Percentiles rank a stretch among this genome's conserved stretches.
Evolutionary conservation across 2,113 vertebrate species (phyloP).

Genomic region (Phaethon lepturus): DNA sequence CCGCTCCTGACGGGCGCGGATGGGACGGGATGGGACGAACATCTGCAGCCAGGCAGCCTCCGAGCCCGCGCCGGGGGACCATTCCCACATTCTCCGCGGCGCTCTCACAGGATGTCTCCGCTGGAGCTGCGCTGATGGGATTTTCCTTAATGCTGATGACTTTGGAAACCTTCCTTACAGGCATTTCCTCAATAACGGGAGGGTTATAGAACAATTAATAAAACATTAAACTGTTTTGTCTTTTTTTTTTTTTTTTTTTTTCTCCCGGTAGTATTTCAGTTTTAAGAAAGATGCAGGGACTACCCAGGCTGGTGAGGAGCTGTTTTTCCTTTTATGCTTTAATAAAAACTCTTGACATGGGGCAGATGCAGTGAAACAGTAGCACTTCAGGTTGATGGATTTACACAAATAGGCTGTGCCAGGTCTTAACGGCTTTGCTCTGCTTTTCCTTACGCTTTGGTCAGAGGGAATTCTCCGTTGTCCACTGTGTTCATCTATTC

Average conservation of each 20-base stretch:
- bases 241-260: not conserved
- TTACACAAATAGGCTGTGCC: not conserved
- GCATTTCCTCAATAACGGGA: constrained; percentile 56
- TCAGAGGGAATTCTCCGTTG: not conserved
- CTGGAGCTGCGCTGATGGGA: constrained; percentile 37
- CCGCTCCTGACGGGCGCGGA: not conserved
- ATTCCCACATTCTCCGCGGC: constrained; percentile 24
- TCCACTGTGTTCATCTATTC: not conserved
- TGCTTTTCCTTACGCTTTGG: not conserved
- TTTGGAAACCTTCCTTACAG: constrained; percentile 53
- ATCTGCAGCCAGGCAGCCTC: constrained; percentile 39
- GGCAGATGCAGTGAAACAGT: not conserved
- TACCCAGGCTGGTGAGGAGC: not conserved
- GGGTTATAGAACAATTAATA: constrained; percentile 51
- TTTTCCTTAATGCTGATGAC: constrained; percentile 64
- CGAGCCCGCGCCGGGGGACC: not conserved
- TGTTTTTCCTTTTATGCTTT: not conserved
- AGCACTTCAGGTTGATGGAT: not conserved
- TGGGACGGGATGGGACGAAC: not conserved
- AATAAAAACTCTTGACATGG: not conserved
- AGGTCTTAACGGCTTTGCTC: not conserved
- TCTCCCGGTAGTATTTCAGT: not conserved
- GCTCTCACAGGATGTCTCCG: not conserved
- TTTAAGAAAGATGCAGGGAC: not conserved
- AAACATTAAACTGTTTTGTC: not conserved